Evolutionary conservation across 2,113 vertebrate species (phyloP).

Genomic region (Stegostoma tigrinum): DNA sequence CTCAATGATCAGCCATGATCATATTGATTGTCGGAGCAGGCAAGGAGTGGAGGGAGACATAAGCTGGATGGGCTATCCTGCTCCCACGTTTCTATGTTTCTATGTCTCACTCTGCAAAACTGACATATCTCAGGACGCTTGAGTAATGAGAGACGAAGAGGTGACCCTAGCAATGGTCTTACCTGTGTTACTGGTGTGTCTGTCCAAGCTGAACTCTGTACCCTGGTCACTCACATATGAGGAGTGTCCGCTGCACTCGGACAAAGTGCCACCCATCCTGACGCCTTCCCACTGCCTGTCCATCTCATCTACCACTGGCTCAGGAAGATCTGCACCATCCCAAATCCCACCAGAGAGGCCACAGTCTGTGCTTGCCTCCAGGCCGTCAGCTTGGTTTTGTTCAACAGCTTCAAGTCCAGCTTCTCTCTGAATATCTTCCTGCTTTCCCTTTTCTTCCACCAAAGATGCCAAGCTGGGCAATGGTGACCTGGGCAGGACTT

Average conservation of each 20-base stretch:
- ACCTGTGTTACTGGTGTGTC: conserved; percentile 44
- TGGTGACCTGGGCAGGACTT: conserved; percentile 35
- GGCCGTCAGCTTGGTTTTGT: conserved; percentile 37
- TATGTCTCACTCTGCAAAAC: no score
- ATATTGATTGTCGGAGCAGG: no score
- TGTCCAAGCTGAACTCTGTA: conserved; percentile 42
- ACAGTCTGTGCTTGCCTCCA: neutral
- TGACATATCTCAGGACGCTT: neutral
- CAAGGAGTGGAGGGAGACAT: no score
- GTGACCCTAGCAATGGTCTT: neutral
- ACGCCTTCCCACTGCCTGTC: conserved; percentile 32
- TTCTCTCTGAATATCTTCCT: neutral
- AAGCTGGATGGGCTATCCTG: no score
- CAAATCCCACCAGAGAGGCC: neutral
- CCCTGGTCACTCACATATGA: conserved; percentile 47
- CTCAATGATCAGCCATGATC: no score
- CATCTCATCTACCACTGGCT: neutral
- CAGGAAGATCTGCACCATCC: neutral
- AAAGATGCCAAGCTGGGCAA: neutral
- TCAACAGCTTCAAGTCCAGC: neutral
- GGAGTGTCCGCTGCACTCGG: conserved; percentile 42
- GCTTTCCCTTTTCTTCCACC: conserved; percentile 36
- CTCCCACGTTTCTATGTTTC: no score
- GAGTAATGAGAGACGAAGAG: neutral
- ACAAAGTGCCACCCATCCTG: conserved; percentile 38